Base-by-base conservation (phyloP, 2,888 invertebrate genomes). In the Sarcophaga variegata region DNA sequence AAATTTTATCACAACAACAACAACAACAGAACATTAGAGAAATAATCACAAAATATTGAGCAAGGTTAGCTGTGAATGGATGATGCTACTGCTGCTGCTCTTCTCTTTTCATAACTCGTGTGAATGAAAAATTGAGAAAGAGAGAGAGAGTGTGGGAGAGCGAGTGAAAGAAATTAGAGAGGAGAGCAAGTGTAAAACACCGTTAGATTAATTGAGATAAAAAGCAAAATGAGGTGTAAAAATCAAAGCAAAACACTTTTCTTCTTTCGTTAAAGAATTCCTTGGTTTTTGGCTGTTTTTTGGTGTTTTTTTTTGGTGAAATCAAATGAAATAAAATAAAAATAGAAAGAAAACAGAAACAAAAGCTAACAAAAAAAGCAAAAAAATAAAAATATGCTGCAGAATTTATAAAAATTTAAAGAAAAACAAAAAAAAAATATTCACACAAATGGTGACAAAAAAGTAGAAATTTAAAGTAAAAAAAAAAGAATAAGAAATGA, bases 321-420 rank as follows among this genome's bases (percentile, higher is more conserved):
- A 60, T 87, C 88, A 91, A 90, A 60, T 87, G 89, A 89, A 90
- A 90, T 86, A 89, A 89, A 88, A 86, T 88, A 89, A 90, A 74
- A 6, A 64, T 69, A 66, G 78, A 71, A 54, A 25, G 45, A 70
- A 54, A 22, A 76, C 11, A 49, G 6, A 37, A 37, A 6, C 37
- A 90, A 90, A 90, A 80, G 82, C 87, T 88, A 81, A 22, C 87
- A 88, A 74, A 63, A 72, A 54, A 54, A 49, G 17, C 22, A 4
- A 75, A 69, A 4, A 63, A 22, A 49, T 22, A 62, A 63, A 22
- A 64, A 45, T 76, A n/a, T 69, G 59, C 54, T 59, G 75, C 75
- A 76, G 67, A 66, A 76, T 64, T 25, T n/a, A 64, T 63, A 67
- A 49, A 64, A 75, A 64, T 63, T 49, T 14, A 49, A 49, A 49